Base-by-base conservation (phyloP, 2,888 invertebrate genomes). In the Ectemnius lituratus region DNA sequence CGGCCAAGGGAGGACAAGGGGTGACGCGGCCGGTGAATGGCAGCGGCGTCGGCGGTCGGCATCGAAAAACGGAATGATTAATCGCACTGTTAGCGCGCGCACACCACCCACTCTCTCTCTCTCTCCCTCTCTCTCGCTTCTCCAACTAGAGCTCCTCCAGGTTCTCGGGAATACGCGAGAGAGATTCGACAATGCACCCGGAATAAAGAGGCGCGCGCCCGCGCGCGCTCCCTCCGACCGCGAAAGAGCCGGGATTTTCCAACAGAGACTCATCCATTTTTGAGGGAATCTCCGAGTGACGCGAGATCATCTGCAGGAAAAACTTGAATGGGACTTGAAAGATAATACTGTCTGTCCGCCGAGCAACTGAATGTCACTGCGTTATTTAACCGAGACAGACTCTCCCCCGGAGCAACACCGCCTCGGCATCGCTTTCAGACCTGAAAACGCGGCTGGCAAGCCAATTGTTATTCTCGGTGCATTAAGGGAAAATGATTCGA, bases 21-120 rank as follows among this genome's bases (percentile, higher is more conserved):
- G 27, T 20, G 20, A 20, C 52, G 57, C 13, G 6, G 37, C 16
- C 49, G 60, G 45, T 37, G 62, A 37, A 16, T 16, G 62, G 60
- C 27, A 20, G 66, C 62, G 27, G 18, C 59, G 47, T 13, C 73
- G 45, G 56, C 58, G 59, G 62, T 58, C 56, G 67, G 62, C 67
- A 70, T 80, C 76, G 76, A 75, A 81, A 81, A 82, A 79, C 71
- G 76, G 80, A 80, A 85, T 84, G 83, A 86, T 81, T 85, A 85
- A 86, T 85, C 82, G 76, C 70, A 59, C 69, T 61, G 73, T 49
- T 67, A 72, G 65, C 67, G 69, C 61, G 72, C 76, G 52, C 52
- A 52, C 52, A 52, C 52, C 52, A 13, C 1, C n/a, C 52, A 14
- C 52, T 52, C 52, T 52, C 16, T 52, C 8, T 52, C 16, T 11